phyloP scores from a whole-genome alignment of 2,113 vertebrate species.

The Prolemur simus region DNA sequence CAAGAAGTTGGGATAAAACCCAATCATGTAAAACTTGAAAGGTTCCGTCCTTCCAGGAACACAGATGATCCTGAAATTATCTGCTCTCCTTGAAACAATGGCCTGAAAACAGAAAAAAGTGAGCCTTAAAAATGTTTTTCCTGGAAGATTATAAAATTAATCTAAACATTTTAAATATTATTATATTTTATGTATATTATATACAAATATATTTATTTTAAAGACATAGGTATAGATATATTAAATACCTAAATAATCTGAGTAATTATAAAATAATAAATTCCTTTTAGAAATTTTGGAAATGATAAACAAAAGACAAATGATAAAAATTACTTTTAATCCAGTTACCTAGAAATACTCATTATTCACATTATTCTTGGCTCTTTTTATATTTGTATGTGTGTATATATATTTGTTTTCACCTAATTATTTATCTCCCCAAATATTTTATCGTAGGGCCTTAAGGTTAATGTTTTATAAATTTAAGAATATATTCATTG shows the following conservation, averaged over 20 bases:
- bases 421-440: neutral
- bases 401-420: neutral
- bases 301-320: neutral
- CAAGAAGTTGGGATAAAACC: neutral
- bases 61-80: neutral
- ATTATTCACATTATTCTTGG: neutral
- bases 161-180: neutral
- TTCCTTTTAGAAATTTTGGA: conserved; percentile 18
- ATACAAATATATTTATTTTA: neutral
- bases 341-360: neutral
- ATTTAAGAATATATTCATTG: conserved; percentile 12
- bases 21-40: neutral
- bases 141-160: neutral
- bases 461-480: conserved; percentile 22
- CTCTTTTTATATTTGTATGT: neutral
- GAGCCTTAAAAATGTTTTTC: neutral
- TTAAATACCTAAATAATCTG: neutral
- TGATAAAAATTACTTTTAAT: conserved; percentile 21
- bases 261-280: neutral
- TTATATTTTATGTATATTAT: neutral
- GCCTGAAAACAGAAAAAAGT: neutral
- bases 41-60: neutral
- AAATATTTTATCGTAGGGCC: neutral
- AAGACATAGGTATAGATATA: neutral
- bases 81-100: neutral